Percentiles rank a stretch among this genome's conserved stretches.
Conservation (phyloP, 1,140 invertebrate species). For the Mizuhopecten yessoensis region DNA sequence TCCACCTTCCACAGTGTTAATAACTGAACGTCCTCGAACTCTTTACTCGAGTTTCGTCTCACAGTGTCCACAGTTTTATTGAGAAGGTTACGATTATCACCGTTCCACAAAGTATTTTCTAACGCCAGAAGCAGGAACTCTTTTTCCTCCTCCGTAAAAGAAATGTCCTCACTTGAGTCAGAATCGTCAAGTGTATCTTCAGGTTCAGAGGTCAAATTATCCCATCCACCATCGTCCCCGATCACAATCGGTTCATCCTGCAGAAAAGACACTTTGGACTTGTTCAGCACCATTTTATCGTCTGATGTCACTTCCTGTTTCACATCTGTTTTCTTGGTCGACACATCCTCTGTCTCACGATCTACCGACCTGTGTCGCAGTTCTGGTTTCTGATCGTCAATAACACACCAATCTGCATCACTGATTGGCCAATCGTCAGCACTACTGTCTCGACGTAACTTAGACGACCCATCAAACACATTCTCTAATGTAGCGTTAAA, state of each 20-base stretch:
- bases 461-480: background rate
- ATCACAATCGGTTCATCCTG: conserved; percentile 72
- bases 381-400: conserved; percentile 45
- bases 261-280: conserved; percentile 58
- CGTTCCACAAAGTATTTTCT: conserved; percentile 80
- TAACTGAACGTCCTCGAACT: conserved; percentile 78
- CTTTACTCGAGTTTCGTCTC: conserved; percentile 63
- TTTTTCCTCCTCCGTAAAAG: conserved; percentile 78
- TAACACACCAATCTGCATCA: background rate
- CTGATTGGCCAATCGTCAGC: background rate
- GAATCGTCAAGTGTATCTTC: conserved; percentile 44
- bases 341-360: background rate
- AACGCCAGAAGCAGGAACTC: conserved; percentile 76
- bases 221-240: conserved; percentile 77
- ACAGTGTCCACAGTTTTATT: background rate
- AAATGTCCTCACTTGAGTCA: conserved; percentile 62
- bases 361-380: background rate
- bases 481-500: background rate
- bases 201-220: conserved; percentile 69
- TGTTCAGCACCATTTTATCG: conserved; percentile 20
- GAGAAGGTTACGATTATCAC: conserved; percentile 72
- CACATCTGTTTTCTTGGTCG: conserved; percentile 41
- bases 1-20: conserved; percentile 70
- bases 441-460: background rate
- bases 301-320: conserved; percentile 36